Evolutionary conservation across 2,797 vertebrate genomes (phyloP).

Genomic region (Clamator glandarius): DNA sequence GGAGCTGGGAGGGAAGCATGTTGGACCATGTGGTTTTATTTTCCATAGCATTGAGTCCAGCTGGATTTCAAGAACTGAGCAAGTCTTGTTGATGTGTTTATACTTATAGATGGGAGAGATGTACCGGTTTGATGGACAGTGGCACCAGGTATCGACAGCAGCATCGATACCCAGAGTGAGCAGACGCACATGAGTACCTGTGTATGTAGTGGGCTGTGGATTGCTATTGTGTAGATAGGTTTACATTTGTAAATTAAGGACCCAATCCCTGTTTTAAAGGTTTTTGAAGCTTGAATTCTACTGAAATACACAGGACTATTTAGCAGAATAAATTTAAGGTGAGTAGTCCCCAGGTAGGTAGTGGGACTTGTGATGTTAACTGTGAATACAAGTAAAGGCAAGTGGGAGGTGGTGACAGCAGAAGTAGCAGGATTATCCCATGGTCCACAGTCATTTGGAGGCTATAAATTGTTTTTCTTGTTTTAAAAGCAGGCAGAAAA

Average conservation of each 20-base stretch:
- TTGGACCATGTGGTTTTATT: background rate
- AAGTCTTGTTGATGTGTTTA: background rate
- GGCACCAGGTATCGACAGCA: background rate
- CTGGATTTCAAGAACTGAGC: background rate
- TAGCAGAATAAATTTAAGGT: background rate
- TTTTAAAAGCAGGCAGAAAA: background rate
- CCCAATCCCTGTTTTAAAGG: background rate
- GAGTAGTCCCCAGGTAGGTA: background rate
- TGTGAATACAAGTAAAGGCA: background rate
- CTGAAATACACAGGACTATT: background rate
- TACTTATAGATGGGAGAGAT: background rate
- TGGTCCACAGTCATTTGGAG: background rate
- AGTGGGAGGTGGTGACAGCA: background rate
- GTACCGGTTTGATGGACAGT: background rate
- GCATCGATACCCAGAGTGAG: fast-evolving
- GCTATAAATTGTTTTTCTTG: background rate
- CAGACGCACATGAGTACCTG: fast-evolving
- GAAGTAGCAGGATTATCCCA: background rate
- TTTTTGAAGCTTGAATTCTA: background rate
- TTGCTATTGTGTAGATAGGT: background rate
- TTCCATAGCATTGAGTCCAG: background rate
- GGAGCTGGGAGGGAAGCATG: background rate
- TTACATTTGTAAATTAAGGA: background rate
- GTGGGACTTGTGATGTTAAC: background rate
- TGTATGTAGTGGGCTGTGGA: background rate